Base-by-base conservation (phyloP, 2,113 vertebrate species). In the Grantiella picta region DNA sequence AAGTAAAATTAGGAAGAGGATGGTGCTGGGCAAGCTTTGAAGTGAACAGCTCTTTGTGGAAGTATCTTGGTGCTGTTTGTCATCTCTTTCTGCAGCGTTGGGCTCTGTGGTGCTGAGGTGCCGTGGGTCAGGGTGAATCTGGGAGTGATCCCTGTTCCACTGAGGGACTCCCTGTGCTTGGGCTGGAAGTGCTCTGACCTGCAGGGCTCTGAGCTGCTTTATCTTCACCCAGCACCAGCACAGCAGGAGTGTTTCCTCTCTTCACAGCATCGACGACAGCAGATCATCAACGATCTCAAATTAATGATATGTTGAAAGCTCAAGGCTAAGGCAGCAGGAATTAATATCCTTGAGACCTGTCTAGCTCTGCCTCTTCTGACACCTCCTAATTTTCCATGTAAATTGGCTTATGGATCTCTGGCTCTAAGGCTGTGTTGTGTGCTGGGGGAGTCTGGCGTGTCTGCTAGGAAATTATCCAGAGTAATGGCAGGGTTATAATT, bases 291-390 rank as follows among this genome's bases (percentile, higher is more conserved):
- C 1, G 0, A 82, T 87, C 63, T 84, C 78, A 88, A 95, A 80
- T 92, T 91, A 95, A 93, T 82, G 90, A 63, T 91, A 88, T 5
- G 82, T 59, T 95, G 95, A 95, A 95, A 95, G 87, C 91, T 95
- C 33, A 68, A 70, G 89, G 85, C 84, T 69, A 92, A 92, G 33
- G 84, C 66, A 92, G 75, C 59, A 73, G 75, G 90, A 96, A 95
- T 94, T 92, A 95, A 96, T 95, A 95, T 94, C 93, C 94, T 91
- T 94, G 91, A 96, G 87, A 95, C 78, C 85, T 94, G 90, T 91
- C 87, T 95, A 33, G 75, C 80, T 95, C 79, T 92, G 90, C 68
- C 21, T 96, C 56, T 94, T 91, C 68, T 90, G 82, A 93, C 92
- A 93, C 90, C 87, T 94, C 93, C 91, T 95, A 91, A 96, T 95